Evolutionary conservation across 2,113 vertebrate species (phyloP).

Genomic region (Podarcis muralis): DNA sequence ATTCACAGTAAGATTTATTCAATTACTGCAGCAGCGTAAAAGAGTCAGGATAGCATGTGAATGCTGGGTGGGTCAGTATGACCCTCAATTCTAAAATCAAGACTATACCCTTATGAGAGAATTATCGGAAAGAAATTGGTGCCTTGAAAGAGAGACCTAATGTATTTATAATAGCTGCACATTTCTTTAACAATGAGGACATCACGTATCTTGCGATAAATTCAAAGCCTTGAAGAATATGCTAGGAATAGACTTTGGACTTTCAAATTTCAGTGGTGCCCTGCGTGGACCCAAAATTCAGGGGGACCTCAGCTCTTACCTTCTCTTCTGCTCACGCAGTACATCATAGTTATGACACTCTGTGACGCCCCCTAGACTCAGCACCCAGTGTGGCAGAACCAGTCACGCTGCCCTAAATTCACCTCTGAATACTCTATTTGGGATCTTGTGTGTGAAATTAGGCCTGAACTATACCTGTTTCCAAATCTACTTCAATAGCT

Average conservation of each 20-base stretch:
- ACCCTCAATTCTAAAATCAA: slow-evolving; percentile 32
- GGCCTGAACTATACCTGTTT: background rate
- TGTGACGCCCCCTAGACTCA: too few species aligned
- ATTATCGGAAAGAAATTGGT: background rate
- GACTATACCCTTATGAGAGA: background rate
- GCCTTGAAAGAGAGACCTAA: background rate
- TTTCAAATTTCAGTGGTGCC: too few species aligned
- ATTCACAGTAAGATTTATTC: slow-evolving; percentile 58
- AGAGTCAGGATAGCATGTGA: slow-evolving; percentile 34
- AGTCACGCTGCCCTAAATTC: too few species aligned
- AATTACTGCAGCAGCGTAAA: slow-evolving; percentile 45
- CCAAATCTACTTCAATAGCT: background rate
- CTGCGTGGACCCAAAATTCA: too few species aligned
- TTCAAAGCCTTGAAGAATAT: fast-evolving
- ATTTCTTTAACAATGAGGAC: background rate
- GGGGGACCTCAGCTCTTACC: too few species aligned
- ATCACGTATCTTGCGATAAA: background rate
- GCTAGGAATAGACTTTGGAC: background rate
- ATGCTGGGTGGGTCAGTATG: slow-evolving; percentile 38
- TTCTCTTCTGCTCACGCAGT: too few species aligned
- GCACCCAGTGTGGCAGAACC: too few species aligned
- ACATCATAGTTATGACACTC: too few species aligned
- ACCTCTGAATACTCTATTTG: background rate
- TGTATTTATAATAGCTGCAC: background rate
- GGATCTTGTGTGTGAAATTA: background rate